Evolutionary conservation across 2,113 vertebrate genomes (phyloP).

Genomic region (Pampusana beccarii): DNA sequence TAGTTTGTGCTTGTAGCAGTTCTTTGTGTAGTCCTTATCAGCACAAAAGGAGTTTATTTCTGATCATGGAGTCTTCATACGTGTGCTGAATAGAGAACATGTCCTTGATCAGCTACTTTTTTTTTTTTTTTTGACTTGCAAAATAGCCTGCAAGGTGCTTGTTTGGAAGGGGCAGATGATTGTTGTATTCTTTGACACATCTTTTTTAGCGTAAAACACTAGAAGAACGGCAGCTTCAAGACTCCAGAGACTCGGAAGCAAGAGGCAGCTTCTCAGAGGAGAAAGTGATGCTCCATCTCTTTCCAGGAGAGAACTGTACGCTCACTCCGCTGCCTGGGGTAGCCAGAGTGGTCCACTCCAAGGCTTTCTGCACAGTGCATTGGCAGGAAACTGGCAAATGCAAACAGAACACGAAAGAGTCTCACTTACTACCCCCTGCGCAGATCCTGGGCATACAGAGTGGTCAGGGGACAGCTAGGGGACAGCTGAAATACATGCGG

Average conservation of each 20-base stretch:
- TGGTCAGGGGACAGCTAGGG: slow-evolving; percentile 77
- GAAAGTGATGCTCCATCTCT: slow-evolving; percentile 88
- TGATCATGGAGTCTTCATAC: not conserved
- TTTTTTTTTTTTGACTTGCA: not conserved
- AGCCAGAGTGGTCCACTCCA: slow-evolving; percentile 96
- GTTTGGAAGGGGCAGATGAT: not conserved
- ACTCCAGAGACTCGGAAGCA: slow-evolving; percentile 45
- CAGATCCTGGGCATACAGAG: slow-evolving; percentile 95
- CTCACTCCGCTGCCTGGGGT: slow-evolving; percentile 89
- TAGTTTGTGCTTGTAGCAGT: not conserved
- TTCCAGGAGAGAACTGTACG: slow-evolving; percentile 89
- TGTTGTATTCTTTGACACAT: slow-evolving; percentile 75
- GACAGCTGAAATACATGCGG: slow-evolving; percentile 72
- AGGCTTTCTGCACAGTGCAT: slow-evolving; percentile 96
- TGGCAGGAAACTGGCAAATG: slow-evolving; percentile 94
- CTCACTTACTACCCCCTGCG: slow-evolving; percentile 81
- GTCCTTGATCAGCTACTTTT: not conserved
- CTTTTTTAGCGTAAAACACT: slow-evolving; percentile 86
- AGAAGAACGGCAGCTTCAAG: slow-evolving; percentile 78
- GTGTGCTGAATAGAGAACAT: not conserved
- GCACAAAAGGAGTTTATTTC: not conserved
- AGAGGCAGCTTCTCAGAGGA: slow-evolving; percentile 65
- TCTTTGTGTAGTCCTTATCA: not conserved
- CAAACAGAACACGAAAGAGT: slow-evolving; percentile 86
- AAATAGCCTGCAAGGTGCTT: not conserved